Base-by-base conservation (phyloP, 2,888 invertebrate genomes). In the Melinaea menophilus region DNA sequence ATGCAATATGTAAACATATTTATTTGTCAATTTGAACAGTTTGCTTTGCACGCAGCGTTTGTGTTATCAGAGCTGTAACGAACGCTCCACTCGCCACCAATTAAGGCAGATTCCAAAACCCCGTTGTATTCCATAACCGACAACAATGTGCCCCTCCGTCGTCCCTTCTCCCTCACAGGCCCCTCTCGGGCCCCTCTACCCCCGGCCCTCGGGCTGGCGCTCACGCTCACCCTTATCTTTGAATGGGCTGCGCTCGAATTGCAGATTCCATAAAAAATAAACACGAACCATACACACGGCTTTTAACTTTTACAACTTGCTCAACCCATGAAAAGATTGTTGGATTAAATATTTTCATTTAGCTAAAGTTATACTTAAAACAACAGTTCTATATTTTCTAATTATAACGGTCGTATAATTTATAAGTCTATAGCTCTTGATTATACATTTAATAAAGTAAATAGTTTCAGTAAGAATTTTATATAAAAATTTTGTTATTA, bases 81-180 rank as follows among this genome's bases (percentile, higher is more conserved):
- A 64, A 55, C 62, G 62, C 62, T 65, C 59, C 64, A 61, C 65
- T 65, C 62, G 68, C 61, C 67, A 65, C 63, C 65, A 65, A 65
- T 68, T 65, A 65, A 55, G 61, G 57, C 65, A 63, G 63, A 65
- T 65, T 63, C 68, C 68, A 68, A 68, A 67, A 68, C 54, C 59
- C 58, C 59, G 35, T 57, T 59, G 62, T 56, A 62, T 51, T 59
- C 59, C 59, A 48, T 65, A 56, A 58, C 58, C 57, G 58, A 61
- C 58, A 61, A 51, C 51, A 51, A 58, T 48, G 45, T 55, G 37
- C 12, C 60, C 58, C 35, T 37, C 22, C 5, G 7, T 9, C 33
- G 22, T 22, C 37, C 13, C 60, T 47, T 9, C 41, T 9, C 3
- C n/a, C 5, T 13, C 47, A 22, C 47, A 2, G 22, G 22, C 5